A percentile compares a stretch with the other conserved stretches of the same genome.
Evolutionary conservation across 2,797 vertebrate genomes (phyloP).

Genomic region (Sebastolobus altivelis): DNA sequence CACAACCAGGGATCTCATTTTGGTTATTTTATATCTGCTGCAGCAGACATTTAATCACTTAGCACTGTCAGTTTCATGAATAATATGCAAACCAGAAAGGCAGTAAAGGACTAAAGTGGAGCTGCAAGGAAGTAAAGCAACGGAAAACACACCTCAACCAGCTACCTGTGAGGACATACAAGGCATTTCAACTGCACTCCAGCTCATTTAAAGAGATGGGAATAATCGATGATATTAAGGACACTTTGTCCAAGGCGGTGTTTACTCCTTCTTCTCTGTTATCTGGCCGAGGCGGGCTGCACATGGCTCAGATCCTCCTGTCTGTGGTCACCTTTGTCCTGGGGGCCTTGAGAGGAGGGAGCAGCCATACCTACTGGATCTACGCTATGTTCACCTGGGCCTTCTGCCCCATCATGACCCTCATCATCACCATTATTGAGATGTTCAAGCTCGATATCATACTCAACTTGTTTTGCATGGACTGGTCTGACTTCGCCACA

Average conservation of each 20-base stretch:
- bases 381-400: conserved; percentile 90
- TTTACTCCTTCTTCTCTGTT: conserved; percentile 65
- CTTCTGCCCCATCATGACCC: conserved; percentile 84
- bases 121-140: not conserved
- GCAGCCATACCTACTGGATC: conserved; percentile 74
- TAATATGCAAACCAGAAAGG: conserved; percentile 63
- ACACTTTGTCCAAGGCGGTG: conserved; percentile 53
- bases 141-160: not conserved
- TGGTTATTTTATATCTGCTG: conserved; percentile 9
- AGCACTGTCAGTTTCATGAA: not conserved
- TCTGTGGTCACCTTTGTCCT: conserved; percentile 70
- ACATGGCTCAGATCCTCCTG: conserved; percentile 72
- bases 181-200: not conserved
- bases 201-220: conserved; percentile 52
- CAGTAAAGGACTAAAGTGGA: conserved; percentile 8
- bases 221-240: conserved; percentile 50
- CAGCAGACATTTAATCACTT: conserved; percentile 15
- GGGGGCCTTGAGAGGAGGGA: conserved; percentile 59
- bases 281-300: conserved; percentile 62
- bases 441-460: conserved; percentile 75
- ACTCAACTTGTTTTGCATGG: conserved; percentile 67
- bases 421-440: conserved; percentile 86
- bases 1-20: not conserved
- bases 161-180: conserved; percentile 1
- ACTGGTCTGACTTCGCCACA: conserved; percentile 85